Percentiles rank a stretch among this genome's conserved stretches.
phyloP scores from a whole-genome alignment of 2,888 invertebrate species.

The Magallana nippona region DNA sequence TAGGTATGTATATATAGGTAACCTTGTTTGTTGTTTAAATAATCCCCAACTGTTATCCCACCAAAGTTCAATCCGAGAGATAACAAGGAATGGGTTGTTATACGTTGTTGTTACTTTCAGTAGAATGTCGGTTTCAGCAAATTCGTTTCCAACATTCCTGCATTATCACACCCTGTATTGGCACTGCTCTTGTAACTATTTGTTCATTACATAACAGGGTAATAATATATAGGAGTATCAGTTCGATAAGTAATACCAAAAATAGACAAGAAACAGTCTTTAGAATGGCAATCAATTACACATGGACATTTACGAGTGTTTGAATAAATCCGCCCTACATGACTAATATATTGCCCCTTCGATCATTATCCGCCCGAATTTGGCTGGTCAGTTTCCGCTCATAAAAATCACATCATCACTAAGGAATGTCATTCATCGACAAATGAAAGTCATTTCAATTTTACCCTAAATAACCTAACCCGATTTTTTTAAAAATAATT shows the following conservation, averaged over 20 bases:
- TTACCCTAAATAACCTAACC: too few relatives aligned
- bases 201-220: background rate
- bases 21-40: constrained; percentile 8
- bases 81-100: background rate
- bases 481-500: too few relatives aligned
- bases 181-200: background rate
- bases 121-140: constrained; percentile 11
- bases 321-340: background rate
- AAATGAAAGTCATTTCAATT: too few relatives aligned
- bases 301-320: background rate
- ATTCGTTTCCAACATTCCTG: constrained; percentile 16
- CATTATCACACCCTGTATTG: background rate
- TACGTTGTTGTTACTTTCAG: background rate
- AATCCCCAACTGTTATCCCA: background rate
- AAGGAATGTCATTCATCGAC: background rate
- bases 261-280: background rate
- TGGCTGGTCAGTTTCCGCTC: background rate
- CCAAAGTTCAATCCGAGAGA: background rate
- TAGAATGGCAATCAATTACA: background rate
- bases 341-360: background rate
- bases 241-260: background rate
- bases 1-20: constrained; percentile 18
- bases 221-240: background rate
- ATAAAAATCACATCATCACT: background rate
- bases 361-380: background rate